These are phyloP conservation scores for Enteromius afrohamiltoni DNA, from an alignment of 2,797 vertebrate species.

Conservation along the genomic window DNA sequence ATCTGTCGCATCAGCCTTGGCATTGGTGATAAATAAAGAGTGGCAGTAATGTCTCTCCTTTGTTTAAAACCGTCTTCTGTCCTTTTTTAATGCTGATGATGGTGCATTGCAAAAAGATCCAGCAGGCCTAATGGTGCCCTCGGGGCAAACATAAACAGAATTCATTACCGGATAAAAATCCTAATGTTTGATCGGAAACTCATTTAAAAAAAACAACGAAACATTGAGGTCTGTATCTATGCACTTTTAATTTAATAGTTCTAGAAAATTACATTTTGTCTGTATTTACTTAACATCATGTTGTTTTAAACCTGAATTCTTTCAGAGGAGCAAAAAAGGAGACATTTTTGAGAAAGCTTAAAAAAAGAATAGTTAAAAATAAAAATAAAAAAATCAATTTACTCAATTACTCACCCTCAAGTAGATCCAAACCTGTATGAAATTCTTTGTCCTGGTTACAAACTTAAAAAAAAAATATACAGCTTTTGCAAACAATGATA, in stretches of 20 bases:
- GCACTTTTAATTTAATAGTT: neutral
- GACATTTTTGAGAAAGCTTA: too few species aligned
- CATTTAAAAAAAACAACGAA: neutral
- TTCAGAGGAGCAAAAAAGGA: neutral
- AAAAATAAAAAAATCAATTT: too few species aligned
- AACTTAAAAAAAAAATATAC: too few species aligned
- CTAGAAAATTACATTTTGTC: neutral
- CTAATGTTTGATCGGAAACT: slow-evolving; percentile 17
- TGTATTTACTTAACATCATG: neutral
- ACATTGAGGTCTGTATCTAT: neutral
- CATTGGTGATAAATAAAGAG: slow-evolving; percentile 72
- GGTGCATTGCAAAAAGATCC: neutral
- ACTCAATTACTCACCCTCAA: too few species aligned
- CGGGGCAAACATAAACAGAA: slow-evolving; percentile 30
- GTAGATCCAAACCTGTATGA: too few species aligned
- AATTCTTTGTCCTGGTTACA: too few species aligned
- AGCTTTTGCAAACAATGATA: too few species aligned
- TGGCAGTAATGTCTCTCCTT: slow-evolving; percentile 74
- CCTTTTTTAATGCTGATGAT: slow-evolving; percentile 39
- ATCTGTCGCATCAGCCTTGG: slow-evolving; percentile 69
- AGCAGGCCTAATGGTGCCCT: slow-evolving; percentile 18
- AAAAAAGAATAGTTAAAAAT: too few species aligned
- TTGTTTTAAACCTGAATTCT: neutral
- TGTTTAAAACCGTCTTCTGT: slow-evolving; percentile 49
- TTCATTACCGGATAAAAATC: slow-evolving; percentile 34